phyloP scores from a whole-genome alignment of 2,888 invertebrate genomes.

The Odontomyia ornata region DNA sequence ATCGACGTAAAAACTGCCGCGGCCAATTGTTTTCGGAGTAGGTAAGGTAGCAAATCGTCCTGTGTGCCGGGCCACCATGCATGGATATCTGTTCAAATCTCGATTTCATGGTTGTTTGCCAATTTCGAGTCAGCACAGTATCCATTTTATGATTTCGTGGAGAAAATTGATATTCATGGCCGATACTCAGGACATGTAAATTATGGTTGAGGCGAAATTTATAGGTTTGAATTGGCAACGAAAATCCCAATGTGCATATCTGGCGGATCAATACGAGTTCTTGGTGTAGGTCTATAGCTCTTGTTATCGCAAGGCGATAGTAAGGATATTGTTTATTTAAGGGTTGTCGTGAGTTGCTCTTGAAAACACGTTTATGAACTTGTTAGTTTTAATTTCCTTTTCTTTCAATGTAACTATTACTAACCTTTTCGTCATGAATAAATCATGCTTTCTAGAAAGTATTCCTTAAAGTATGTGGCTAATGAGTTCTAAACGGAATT shows the following conservation, averaged over 20 bases:
- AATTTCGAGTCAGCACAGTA: constrained; percentile 42
- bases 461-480: too few relatives aligned
- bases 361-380: background rate
- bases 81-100: constrained; percentile 18
- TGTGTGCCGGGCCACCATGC: background rate
- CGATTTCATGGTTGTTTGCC: constrained; percentile 44
- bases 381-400: too few relatives aligned
- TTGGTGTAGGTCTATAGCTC: background rate
- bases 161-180: constrained; percentile 40
- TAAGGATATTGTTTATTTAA: background rate
- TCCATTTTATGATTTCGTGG: constrained; percentile 40
- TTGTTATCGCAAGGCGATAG: background rate
- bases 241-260: constrained; percentile 37
- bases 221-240: constrained; percentile 42
- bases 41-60: too few relatives aligned
- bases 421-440: too few relatives aligned
- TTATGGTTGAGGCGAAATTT: constrained; percentile 39
- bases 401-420: too few relatives aligned
- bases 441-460: too few relatives aligned
- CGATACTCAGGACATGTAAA: constrained; percentile 43
- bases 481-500: too few relatives aligned
- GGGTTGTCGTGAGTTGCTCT: background rate
- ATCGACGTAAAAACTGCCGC: background rate
- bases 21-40: background rate
- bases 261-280: constrained; percentile 13